Evolutionary conservation across 2,797 vertebrate genomes (phyloP), one percentile per base, ranked within the genome.

Genomic region (Sebastes ruberrimus): DNA sequence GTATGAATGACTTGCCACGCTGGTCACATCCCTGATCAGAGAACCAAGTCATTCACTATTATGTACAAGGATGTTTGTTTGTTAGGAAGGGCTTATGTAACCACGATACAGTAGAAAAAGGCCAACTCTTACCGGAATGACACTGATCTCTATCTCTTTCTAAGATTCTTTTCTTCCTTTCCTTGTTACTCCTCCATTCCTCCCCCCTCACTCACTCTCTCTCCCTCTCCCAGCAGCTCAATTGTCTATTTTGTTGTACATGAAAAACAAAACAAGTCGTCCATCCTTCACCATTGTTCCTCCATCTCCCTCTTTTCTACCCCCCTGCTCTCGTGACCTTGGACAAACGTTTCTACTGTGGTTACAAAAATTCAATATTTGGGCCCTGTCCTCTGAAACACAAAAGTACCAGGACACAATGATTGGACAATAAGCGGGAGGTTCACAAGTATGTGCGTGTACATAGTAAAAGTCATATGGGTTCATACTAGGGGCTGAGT

Each of bases 261-360:
- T 71, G 74, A 84, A 80, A 90, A 92, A 81, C 74, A 83, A 88
- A 90, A 87, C 71, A 84, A 86, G 83, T 88, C 79, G 75, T 86
- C 78, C 77, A 83, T 78, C 80, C 70, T 32, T 86, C 67, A 55
- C 55, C 53, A 78, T 82, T 80, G 82, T 84, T 75, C 70, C 73
- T 69, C 76, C 60, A 59, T 78, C 71, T 78, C 49, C 64, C 46
- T 52, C 38, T 8, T 52, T 42, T 28, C 63, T 76, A 49, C 79
- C 75, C 66, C 68, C 35, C 42, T 61, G 27, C 42, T 76, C 42
- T 53, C 4, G 14, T 57, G 71, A 42, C 56, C 64, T 74, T 57
- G 70, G 52, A 78, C 32, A 80, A 69, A 81, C 18, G 13, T 82
- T 76, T 85, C 67, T n/a, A 30, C 49, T 56, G 8, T 61, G 66